These are phyloP conservation scores for Calidris pugnax DNA, from an alignment of 2,113 vertebrate species.

Conservation along the genomic window DNA sequence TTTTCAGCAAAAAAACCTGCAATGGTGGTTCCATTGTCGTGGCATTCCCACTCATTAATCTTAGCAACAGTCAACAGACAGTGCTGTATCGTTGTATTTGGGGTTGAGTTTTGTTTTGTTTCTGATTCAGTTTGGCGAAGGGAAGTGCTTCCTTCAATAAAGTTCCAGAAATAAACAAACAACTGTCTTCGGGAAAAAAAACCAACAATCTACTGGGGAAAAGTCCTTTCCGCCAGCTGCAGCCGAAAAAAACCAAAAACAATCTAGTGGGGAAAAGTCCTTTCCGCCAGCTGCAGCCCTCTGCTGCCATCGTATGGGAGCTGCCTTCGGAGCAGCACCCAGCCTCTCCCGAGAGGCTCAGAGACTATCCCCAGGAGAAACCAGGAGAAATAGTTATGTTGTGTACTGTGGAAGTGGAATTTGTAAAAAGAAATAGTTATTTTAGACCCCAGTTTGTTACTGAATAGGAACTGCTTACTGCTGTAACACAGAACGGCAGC, in stretches of 20 bases:
- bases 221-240: background rate
- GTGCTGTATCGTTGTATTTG: fast-evolving
- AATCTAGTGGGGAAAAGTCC: background rate
- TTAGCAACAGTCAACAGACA: fast-evolving
- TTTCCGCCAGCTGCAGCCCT: slow-evolving; percentile 17
- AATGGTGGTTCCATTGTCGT: fast-evolving
- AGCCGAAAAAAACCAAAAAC: too few relatives aligned
- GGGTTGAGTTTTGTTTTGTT: background rate
- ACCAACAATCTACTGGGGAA: background rate
- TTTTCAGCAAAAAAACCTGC: background rate
- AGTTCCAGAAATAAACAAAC: background rate
- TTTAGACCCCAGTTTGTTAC: background rate
- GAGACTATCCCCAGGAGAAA: background rate
- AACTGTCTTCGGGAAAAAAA: background rate
- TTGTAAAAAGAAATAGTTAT: background rate
- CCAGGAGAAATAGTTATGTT: fast-evolving
- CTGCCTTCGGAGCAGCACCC: background rate
- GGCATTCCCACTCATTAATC: background rate
- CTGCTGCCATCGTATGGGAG: slow-evolving; percentile 72
- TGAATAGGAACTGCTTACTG: fast-evolving
- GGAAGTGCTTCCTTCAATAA: background rate
- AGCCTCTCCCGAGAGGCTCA: background rate
- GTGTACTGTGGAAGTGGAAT: fast-evolving
- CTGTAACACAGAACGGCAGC: too few relatives aligned
- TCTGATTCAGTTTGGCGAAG: too few relatives aligned